These are phyloP conservation scores for Pterocles gutturalis DNA, from an alignment of 2,113 vertebrate genomes.

Conservation along the genomic window DNA sequence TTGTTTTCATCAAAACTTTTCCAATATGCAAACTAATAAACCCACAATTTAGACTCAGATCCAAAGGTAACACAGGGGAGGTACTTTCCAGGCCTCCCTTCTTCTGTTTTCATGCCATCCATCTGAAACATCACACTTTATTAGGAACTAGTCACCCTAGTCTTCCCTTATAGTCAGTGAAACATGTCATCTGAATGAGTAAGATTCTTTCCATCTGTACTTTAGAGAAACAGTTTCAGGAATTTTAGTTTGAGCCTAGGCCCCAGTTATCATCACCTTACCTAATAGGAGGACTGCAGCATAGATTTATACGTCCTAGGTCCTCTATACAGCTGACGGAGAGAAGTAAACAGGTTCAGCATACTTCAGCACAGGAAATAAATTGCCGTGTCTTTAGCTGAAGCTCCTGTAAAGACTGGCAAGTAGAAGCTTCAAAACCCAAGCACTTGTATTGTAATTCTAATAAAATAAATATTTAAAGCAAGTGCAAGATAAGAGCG, in stretches of 20 bases:
- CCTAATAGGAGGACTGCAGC: neutral
- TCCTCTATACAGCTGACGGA: neutral
- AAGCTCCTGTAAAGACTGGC: neutral
- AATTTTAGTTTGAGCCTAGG: neutral
- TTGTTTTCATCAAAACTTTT: neutral
- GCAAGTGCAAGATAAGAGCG: neutral
- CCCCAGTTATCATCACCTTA: neutral
- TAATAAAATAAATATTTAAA: constrained; percentile 3
- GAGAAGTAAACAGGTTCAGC: neutral
- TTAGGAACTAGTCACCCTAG: neutral
- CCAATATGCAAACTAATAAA: neutral
- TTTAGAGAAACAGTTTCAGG: neutral
- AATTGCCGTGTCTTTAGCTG: neutral
- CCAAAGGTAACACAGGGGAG: neutral
- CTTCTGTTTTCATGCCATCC: neutral
- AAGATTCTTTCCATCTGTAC: neutral
- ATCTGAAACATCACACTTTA: neutral
- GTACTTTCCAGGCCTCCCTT: neutral
- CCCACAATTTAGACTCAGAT: neutral
- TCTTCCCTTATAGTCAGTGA: neutral
- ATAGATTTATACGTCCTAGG: neutral
- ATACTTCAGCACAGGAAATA: neutral
- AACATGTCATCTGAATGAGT: neutral
- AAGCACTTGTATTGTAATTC: neutral
- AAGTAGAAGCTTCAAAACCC: neutral